Evolutionary conservation across 2,888 invertebrate genomes (phyloP).

Genomic region (Hofmannophila pseudospretella): DNA sequence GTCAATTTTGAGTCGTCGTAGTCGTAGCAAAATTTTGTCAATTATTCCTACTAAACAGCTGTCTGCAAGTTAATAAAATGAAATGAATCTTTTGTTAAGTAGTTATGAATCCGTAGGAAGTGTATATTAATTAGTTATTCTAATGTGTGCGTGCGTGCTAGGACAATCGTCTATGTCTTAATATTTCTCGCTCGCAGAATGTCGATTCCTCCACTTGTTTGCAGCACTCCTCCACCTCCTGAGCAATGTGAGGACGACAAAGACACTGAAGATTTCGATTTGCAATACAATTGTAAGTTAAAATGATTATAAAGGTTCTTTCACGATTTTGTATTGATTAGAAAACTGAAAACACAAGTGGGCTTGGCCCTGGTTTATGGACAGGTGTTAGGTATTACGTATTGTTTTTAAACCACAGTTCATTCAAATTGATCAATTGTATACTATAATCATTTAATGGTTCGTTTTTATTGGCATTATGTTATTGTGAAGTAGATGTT

Average conservation of each 20-base stretch:
- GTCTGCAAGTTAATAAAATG: constrained; percentile 36
- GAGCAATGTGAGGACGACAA: constrained; percentile 81
- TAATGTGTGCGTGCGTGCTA: constrained; percentile 24
- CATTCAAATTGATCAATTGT: too few relatives aligned
- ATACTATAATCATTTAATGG: too few relatives aligned
- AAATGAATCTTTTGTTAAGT: constrained; percentile 12
- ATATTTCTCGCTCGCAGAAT: constrained; percentile 47
- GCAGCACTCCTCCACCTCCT: constrained; percentile 81
- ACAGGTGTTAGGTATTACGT: not conserved
- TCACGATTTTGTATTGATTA: too few relatives aligned
- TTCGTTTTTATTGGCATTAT: too few relatives aligned
- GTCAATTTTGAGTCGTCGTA: constrained; percentile 28
- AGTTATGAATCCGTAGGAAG: constrained; percentile 5
- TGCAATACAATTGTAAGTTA: constrained; percentile 63
- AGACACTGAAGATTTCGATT: constrained; percentile 70
- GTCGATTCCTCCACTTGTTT: constrained; percentile 82
- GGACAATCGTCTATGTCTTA: constrained; percentile 6
- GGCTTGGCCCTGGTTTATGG: not conserved
- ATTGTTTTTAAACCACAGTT: too few relatives aligned
- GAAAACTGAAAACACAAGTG: not conserved
- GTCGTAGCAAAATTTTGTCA: constrained; percentile 52
- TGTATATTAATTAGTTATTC: constrained; percentile 8
- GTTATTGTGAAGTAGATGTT: too few relatives aligned
- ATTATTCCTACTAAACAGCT: constrained; percentile 57
- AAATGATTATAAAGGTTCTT: not conserved